A percentile compares a stretch with the other conserved stretches of the same genome.
Evolutionary conservation across 2,797 vertebrate genomes (phyloP).

Genomic region (Muraenolepis orangiensis): DNA sequence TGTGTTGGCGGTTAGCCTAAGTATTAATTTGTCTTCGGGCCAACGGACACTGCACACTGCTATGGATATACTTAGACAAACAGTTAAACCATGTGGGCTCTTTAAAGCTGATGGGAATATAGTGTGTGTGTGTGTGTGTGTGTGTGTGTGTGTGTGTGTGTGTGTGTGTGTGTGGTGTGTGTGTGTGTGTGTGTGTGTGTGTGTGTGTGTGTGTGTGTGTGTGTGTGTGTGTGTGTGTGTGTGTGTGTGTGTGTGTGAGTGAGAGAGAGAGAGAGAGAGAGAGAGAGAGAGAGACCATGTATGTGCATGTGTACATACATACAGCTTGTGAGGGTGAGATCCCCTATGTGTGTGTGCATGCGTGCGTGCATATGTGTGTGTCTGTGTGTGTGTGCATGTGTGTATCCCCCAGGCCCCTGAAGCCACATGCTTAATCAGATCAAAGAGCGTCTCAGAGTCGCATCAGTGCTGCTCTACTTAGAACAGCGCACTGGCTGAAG

Average conservation of each 20-base stretch:
- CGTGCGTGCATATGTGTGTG: background rate
- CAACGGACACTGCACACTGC: constrained; percentile 68
- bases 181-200: background rate
- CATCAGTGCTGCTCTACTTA: constrained; percentile 52
- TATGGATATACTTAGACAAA: constrained; percentile 58
- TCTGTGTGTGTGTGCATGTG: constrained; percentile 2
- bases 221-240: background rate
- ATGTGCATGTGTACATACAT: background rate
- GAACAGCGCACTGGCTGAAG: constrained; percentile 19
- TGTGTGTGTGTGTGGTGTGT: background rate
- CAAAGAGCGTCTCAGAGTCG: constrained; percentile 48
- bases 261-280: background rate
- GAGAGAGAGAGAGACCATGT: background rate
- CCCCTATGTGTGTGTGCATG: background rate
- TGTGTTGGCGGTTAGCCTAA: constrained; percentile 22
- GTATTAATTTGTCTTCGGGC: constrained; percentile 43
- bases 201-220: background rate
- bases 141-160: background rate
- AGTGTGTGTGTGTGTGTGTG: background rate
- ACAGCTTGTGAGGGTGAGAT: background rate
- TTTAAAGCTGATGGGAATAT: background rate
- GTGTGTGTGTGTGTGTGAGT: background rate
- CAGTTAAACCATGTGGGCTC: background rate
- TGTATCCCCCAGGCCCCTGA: constrained; percentile 30
- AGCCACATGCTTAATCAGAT: constrained; percentile 33